Evolutionary conservation across 1,140 invertebrate genomes (phyloP).

Genomic region (Eueides isabella): DNA sequence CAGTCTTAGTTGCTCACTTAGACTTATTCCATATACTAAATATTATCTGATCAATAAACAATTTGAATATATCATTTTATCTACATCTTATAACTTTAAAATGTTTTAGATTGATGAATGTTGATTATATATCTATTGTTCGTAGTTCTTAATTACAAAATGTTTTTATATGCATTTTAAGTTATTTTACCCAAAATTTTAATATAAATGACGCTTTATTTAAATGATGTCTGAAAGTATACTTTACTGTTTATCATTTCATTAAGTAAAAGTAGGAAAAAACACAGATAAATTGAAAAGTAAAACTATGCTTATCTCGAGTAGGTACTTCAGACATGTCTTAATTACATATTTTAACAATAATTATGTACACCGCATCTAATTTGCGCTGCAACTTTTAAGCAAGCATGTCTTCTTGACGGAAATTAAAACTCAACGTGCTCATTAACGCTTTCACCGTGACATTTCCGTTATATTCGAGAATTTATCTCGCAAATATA

Average conservation of each 20-base stretch:
- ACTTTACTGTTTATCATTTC: background rate
- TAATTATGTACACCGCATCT: slow-evolving; percentile 30
- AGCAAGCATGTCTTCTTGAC: slow-evolving; percentile 43
- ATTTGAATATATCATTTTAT: background rate
- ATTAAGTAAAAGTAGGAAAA: background rate
- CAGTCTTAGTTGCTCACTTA: background rate
- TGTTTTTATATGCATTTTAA: background rate
- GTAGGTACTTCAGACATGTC: background rate
- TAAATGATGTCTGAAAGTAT: background rate
- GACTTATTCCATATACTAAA: background rate
- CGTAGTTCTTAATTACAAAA: background rate
- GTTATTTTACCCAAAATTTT: background rate
- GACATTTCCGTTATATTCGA: slow-evolving; percentile 61
- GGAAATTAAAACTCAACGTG: slow-evolving; percentile 67
- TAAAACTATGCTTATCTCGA: background rate
- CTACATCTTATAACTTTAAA: background rate
- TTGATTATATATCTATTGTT: too few species aligned
- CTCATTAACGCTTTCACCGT: slow-evolving; percentile 70
- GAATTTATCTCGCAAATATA: slow-evolving; percentile 62
- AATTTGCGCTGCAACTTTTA: slow-evolving; percentile 30
- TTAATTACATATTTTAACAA: slow-evolving; percentile 31
- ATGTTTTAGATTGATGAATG: too few species aligned
- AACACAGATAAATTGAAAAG: background rate
- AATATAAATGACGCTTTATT: background rate
- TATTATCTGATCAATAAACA: background rate